Evolutionary conservation across 2,888 invertebrate species (phyloP).

Genomic region (Agrotis segetum): DNA sequence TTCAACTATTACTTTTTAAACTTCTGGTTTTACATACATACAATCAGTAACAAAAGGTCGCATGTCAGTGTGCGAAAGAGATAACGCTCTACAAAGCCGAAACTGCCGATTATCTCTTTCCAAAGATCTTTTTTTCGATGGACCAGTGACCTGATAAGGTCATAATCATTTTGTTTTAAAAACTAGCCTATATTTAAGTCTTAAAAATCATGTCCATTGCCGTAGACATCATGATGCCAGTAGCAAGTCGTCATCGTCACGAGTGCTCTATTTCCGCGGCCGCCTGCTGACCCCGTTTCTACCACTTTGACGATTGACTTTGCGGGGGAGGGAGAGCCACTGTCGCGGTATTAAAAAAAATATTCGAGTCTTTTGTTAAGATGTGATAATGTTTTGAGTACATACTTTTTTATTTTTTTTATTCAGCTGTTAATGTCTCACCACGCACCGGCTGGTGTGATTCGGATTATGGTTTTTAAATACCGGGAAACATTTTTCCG

Average conservation of each 20-base stretch:
- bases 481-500: background rate
- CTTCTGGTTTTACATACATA: too few species aligned
- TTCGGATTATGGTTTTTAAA: slow-evolving; percentile 19
- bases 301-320: slow-evolving; percentile 82
- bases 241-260: slow-evolving; percentile 60
- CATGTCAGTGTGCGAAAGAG: too few species aligned
- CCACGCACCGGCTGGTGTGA: background rate
- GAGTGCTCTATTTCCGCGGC: slow-evolving; percentile 72
- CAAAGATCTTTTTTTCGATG: too few species aligned
- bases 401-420: too few species aligned
- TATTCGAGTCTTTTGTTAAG: slow-evolving; percentile 40
- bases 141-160: too few species aligned
- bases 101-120: too few species aligned
- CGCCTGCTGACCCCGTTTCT: slow-evolving; percentile 72
- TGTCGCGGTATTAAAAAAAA: slow-evolving; percentile 56
- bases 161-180: too few species aligned
- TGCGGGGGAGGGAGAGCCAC: slow-evolving; percentile 50
- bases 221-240: slow-evolving; percentile 52
- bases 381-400: slow-evolving; percentile 30
- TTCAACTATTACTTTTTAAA: too few species aligned
- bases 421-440: too few species aligned
- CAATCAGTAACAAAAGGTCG: too few species aligned
- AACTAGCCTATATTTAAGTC: background rate
- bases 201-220: slow-evolving; percentile 48
- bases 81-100: too few species aligned